Percentiles rank a stretch among this genome's conserved stretches.
Conservation (phyloP, 2,113 vertebrate genomes). For the Pimephales promelas region DNA sequence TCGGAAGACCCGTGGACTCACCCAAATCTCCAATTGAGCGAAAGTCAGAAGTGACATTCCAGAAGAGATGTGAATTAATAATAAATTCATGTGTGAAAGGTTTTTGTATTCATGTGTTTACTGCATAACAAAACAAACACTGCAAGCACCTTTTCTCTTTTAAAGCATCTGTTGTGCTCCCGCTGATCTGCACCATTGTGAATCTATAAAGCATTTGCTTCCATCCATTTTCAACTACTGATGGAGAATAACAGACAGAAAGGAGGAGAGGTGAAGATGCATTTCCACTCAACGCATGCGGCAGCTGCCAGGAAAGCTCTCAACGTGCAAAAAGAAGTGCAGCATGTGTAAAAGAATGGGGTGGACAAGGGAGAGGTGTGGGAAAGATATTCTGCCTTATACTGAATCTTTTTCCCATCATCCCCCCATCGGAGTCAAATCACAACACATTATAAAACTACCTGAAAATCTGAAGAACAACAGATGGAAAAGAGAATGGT, state of each 20-base stretch:
- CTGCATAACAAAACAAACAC: neutral
- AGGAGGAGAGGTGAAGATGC: slow-evolving; percentile 5
- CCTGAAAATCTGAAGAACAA: neutral
- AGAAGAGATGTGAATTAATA: neutral
- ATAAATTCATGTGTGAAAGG: neutral
- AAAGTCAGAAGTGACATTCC: neutral
- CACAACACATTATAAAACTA: neutral
- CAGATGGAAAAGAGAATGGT: neutral
- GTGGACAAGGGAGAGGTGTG: slow-evolving; percentile 23
- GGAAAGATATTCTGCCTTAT: slow-evolving; percentile 6
- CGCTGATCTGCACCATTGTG: neutral
- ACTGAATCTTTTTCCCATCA: neutral
- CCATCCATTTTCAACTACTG: neutral
- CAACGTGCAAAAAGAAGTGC: neutral
- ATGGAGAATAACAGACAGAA: slow-evolving; percentile 5
- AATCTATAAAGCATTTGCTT: neutral
- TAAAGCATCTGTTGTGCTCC: neutral
- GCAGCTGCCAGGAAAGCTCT: slow-evolving; percentile 25
- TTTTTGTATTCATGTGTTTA: neutral
- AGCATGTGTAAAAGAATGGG: slow-evolving; percentile 2
- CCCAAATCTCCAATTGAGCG: neutral
- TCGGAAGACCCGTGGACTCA: neutral
- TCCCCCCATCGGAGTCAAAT: slow-evolving; percentile 3
- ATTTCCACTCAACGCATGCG: neutral
- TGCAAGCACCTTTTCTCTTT: neutral